A percentile compares a stretch with the other conserved stretches of the same genome.
These are phyloP conservation scores for Hyperopisus bebe DNA, from an alignment of 2,113 vertebrate species.

Conservation along the genomic window DNA sequence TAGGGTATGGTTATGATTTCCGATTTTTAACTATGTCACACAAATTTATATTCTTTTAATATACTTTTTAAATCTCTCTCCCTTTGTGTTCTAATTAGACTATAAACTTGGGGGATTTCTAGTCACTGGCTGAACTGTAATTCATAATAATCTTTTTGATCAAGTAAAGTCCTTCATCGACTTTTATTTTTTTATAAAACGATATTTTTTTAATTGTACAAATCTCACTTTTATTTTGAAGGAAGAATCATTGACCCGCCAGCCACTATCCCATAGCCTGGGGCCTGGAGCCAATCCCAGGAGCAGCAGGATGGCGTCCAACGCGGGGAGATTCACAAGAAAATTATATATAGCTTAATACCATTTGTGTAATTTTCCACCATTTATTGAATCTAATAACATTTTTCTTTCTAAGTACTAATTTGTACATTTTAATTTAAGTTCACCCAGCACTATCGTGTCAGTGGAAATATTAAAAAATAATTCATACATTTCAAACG, in stretches of 20 bases:
- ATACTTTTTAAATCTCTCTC: neutral
- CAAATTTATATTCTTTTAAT: neutral
- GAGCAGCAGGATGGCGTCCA: neutral
- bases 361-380: neutral
- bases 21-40: neutral
- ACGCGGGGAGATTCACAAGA: neutral
- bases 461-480: neutral
- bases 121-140: neutral
- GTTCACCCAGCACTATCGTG: neutral
- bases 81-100: neutral
- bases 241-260: neutral
- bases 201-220: neutral
- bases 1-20: neutral
- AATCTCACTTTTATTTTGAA: neutral
- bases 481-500: neutral
- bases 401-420: neutral
- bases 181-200: neutral
- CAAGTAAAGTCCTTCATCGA: neutral
- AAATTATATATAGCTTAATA: neutral
- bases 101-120: neutral
- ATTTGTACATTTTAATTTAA: neutral
- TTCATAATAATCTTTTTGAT: neutral
- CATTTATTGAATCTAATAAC: neutral
- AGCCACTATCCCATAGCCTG: neutral
- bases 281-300: neutral